Conservation (phyloP, 2,113 vertebrate genomes). For the Colistium nudipinnis region DNA sequence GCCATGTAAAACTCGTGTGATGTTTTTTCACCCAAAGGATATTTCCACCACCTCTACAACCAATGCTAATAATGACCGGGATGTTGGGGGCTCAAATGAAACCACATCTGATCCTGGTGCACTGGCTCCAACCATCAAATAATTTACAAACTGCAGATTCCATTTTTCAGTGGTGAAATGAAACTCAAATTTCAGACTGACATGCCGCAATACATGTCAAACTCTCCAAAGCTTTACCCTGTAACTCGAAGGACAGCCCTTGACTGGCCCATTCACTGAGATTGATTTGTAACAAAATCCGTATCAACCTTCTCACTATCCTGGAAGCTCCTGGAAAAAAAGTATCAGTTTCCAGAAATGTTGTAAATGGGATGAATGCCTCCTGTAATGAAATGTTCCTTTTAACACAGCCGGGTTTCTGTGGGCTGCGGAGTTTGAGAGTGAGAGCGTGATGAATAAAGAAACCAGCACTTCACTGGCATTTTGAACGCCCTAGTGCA, state of each 20-base stretch:
- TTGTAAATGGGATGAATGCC: constrained; percentile 2
- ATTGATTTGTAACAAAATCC: constrained; percentile 39
- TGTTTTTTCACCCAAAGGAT: constrained; percentile 41
- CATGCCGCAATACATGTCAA: constrained; percentile 7
- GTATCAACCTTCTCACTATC: constrained; percentile 24
- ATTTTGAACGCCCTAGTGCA: constrained; percentile 39
- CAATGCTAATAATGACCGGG: background rate
- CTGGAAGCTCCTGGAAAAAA: constrained; percentile 29
- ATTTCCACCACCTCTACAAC: background rate
- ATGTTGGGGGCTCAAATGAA: background rate
- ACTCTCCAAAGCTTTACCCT: background rate
- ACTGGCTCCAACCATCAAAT: background rate
- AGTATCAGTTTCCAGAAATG: background rate
- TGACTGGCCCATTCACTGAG: constrained; percentile 19
- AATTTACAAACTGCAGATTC: background rate
- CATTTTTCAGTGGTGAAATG: background rate
- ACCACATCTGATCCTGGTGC: background rate
- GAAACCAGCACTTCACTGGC: constrained; percentile 48
- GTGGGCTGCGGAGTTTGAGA: constrained; percentile 18
- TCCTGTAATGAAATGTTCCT: constrained; percentile 7
- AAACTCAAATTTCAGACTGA: background rate
- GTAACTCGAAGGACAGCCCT: constrained; percentile 2
- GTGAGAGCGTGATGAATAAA: constrained; percentile 12
- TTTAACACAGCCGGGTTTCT: background rate
- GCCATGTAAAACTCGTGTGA: background rate